Evolutionary conservation across 2,113 vertebrate species (phyloP).

Genomic region (Larimichthys polyactis): DNA sequence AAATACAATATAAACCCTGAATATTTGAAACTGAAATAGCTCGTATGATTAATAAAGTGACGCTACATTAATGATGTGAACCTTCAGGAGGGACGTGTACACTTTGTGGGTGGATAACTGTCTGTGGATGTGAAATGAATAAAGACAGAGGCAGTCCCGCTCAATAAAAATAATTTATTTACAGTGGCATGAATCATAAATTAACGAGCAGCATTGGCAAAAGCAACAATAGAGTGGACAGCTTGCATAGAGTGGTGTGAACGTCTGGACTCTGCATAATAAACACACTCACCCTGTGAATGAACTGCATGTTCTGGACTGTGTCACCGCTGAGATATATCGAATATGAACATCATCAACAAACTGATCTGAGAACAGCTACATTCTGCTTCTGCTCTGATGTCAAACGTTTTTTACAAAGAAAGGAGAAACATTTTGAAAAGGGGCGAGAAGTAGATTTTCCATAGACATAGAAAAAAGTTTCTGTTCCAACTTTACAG

Average conservation of each 20-base stretch:
- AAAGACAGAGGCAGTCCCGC: constrained; percentile 12
- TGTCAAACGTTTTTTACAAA: background rate
- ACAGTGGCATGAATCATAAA: constrained; percentile 97
- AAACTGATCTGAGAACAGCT: constrained; percentile 92
- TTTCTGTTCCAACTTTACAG: background rate
- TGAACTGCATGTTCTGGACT: constrained; percentile 88
- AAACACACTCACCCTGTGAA: constrained; percentile 94
- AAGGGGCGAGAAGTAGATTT: background rate
- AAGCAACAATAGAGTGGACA: constrained; percentile 92
- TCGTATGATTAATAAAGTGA: background rate
- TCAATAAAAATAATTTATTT: constrained; percentile 92
- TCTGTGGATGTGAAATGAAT: constrained; percentile 24
- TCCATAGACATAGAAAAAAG: background rate
- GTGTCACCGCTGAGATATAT: constrained; percentile 89
- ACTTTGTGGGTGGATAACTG: too few relatives aligned
- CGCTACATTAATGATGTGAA: background rate
- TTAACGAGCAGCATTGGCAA: constrained; percentile 97
- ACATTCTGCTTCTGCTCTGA: constrained; percentile 81
- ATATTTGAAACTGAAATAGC: background rate
- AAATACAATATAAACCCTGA: background rate
- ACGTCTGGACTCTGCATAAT: constrained; percentile 94
- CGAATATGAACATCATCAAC: constrained; percentile 90
- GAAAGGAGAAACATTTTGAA: constrained; percentile 38
- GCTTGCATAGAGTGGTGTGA: constrained; percentile 95
- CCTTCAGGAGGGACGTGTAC: too few relatives aligned